Evolutionary conservation across 2,113 vertebrate genomes (phyloP).

Genomic region (Atractosteus spatula): DNA sequence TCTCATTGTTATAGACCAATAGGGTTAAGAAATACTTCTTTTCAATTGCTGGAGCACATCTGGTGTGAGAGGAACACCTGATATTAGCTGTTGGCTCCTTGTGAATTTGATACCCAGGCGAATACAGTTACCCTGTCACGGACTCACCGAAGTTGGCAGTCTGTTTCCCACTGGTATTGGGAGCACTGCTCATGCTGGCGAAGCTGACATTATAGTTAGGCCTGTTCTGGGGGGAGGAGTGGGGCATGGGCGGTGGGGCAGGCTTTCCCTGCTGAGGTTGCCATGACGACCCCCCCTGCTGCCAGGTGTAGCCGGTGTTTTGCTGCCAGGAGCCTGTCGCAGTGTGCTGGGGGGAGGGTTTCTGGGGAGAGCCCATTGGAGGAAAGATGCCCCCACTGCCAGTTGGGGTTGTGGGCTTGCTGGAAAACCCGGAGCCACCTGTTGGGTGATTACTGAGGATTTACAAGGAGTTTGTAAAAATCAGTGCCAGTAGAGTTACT

Average conservation of each 20-base stretch:
- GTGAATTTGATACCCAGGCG: background rate
- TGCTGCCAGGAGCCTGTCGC: conserved; percentile 75
- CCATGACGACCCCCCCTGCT: conserved; percentile 53
- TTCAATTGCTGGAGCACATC: too few relatives aligned
- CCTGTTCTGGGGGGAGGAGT: conserved; percentile 87
- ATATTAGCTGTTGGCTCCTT: background rate
- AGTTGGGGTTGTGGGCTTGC: conserved; percentile 92
- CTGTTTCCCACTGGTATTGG: conserved; percentile 69
- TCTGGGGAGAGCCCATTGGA: conserved; percentile 83
- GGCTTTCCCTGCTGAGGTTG: conserved; percentile 59
- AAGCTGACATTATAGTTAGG: conserved; percentile 97
- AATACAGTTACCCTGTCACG: background rate
- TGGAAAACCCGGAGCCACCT: conserved; percentile 87
- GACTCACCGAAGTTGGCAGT: conserved; percentile 70
- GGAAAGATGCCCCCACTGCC: conserved; percentile 83
- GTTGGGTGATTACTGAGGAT: background rate
- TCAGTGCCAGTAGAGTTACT: too few relatives aligned
- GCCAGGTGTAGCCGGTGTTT: conserved; percentile 67
- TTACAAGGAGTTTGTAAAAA: too few relatives aligned
- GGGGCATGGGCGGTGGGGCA: conserved; percentile 71
- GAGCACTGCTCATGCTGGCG: conserved; percentile 69
- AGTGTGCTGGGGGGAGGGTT: conserved; percentile 83
- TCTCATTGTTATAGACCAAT: too few relatives aligned
- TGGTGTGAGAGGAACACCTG: background rate
- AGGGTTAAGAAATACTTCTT: too few relatives aligned